phyloP scores from a whole-genome alignment of 2,888 invertebrate species.

The Drosophila robusta region DNA sequence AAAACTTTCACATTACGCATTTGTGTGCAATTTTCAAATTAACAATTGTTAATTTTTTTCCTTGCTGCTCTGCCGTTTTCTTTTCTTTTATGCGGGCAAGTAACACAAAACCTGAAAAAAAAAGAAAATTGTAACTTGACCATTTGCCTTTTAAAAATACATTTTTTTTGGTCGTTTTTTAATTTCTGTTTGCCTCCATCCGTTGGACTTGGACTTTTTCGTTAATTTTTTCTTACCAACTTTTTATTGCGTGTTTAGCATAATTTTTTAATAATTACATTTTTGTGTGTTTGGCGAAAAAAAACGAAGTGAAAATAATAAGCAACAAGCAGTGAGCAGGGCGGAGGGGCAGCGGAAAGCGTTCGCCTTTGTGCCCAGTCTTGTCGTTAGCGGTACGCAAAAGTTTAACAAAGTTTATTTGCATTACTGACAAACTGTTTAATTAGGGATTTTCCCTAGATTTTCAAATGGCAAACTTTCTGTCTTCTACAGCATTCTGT shows the following conservation, averaged over 20 bases:
- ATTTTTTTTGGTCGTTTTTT: slow-evolving; percentile 50
- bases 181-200: slow-evolving; percentile 31
- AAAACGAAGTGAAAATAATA: slow-evolving; percentile 65
- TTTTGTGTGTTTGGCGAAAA: slow-evolving; percentile 75
- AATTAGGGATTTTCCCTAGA: slow-evolving; percentile 76
- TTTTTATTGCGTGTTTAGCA: slow-evolving; percentile 81
- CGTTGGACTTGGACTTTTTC: slow-evolving; percentile 54
- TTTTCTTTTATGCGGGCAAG: slow-evolving; percentile 48
- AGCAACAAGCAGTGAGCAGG: slow-evolving; percentile 50
- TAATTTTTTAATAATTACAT: slow-evolving; percentile 81
- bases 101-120: slow-evolving; percentile 19
- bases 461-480: slow-evolving; percentile 66
- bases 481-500: slow-evolving; percentile 2
- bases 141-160: slow-evolving; percentile 78
- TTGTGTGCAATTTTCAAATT: slow-evolving; percentile 82
- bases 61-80: slow-evolving; percentile 37
- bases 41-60: slow-evolving; percentile 80
- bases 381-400: slow-evolving; percentile 65
- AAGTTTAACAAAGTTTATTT: slow-evolving; percentile 78
- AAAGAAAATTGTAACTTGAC: slow-evolving; percentile 57
- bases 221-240: slow-evolving; percentile 77
- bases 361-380: slow-evolving; percentile 35
- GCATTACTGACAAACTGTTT: slow-evolving; percentile 81
- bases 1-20: slow-evolving; percentile 82
- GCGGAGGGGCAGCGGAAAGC: slow-evolving; percentile 15